A percentile compares a stretch with the other conserved stretches of the same genome.
Conservation (phyloP, 53 echinoderm and acorn worm genomes). For the Pentamera pediparva region DNA sequence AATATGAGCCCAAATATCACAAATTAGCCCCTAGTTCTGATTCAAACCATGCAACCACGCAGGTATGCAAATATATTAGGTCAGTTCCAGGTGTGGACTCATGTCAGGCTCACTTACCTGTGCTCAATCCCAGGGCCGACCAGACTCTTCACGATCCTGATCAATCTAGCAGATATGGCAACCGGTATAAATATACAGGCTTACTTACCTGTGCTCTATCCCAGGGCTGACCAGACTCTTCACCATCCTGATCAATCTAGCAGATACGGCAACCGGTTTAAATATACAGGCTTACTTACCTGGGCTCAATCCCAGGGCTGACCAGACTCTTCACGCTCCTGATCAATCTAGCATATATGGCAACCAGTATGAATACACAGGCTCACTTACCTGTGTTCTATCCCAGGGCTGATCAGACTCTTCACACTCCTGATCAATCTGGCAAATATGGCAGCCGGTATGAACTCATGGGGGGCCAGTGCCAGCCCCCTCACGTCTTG, state of each 20-base stretch:
- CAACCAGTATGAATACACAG: conserved; percentile 57
- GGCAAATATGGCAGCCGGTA: conserved; percentile 77
- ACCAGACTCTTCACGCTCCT: conserved; percentile 75
- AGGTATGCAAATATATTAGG: no score
- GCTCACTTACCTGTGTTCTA: conserved; percentile 69
- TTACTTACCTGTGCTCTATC: not conserved
- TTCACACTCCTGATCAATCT: conserved; percentile 63
- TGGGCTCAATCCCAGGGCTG: conserved; percentile 66
- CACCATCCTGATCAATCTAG: not conserved
- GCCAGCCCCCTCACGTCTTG: conserved; percentile 39
- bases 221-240: not conserved
- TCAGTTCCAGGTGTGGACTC: no score
- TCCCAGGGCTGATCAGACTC: conserved; percentile 72
- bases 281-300: conserved; percentile 41
- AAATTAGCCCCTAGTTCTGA: no score
- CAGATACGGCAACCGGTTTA: not conserved
- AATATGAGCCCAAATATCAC: no score
- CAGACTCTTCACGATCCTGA: conserved; percentile 64
- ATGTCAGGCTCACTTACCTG: conserved; percentile 53
- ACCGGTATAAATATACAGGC: conserved; percentile 53
- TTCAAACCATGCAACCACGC: no score
- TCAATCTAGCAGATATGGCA: conserved; percentile 57
- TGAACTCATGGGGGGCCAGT: conserved; percentile 50
- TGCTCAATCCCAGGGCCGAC: conserved; percentile 68
- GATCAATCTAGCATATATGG: conserved; percentile 62